A percentile compares a stretch with the other conserved stretches of the same genome.
Evolutionary conservation across 2,113 vertebrate species (phyloP).

Genomic region (Notechis scutatus): DNA sequence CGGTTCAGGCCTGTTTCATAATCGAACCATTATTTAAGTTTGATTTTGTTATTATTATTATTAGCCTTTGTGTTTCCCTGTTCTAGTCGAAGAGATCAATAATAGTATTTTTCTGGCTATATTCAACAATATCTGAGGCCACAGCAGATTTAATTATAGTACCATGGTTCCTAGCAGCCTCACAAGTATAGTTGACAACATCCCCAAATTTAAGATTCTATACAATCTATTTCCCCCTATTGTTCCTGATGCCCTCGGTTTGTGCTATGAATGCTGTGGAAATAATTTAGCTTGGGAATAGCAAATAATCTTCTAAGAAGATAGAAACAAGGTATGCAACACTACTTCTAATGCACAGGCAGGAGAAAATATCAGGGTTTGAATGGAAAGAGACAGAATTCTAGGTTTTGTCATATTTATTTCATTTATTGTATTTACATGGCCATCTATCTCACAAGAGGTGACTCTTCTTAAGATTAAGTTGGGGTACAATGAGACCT

Average conservation of each 20-base stretch:
- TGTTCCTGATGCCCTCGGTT: background rate
- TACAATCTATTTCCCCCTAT: background rate
- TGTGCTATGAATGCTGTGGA: background rate
- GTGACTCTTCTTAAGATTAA: background rate
- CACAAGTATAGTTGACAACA: background rate
- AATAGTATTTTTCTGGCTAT: background rate
- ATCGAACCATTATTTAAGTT: background rate
- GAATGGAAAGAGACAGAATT: background rate
- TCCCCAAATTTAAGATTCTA: background rate
- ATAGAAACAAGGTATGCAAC: background rate
- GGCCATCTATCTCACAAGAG: background rate
- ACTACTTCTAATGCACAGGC: background rate
- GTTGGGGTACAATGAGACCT: background rate
- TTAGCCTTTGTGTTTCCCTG: background rate
- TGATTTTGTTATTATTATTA: background rate
- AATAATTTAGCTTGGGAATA: background rate
- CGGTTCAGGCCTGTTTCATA: background rate
- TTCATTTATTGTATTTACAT: background rate
- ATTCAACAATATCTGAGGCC: background rate
- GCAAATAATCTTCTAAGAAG: background rate
- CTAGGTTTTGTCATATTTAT: background rate
- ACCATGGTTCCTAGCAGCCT: background rate
- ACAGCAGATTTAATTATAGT: background rate
- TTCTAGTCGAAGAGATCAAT: background rate
- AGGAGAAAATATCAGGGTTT: background rate